Conservation (phyloP, 2,888 invertebrate species). For the Meta bourneti region DNA sequence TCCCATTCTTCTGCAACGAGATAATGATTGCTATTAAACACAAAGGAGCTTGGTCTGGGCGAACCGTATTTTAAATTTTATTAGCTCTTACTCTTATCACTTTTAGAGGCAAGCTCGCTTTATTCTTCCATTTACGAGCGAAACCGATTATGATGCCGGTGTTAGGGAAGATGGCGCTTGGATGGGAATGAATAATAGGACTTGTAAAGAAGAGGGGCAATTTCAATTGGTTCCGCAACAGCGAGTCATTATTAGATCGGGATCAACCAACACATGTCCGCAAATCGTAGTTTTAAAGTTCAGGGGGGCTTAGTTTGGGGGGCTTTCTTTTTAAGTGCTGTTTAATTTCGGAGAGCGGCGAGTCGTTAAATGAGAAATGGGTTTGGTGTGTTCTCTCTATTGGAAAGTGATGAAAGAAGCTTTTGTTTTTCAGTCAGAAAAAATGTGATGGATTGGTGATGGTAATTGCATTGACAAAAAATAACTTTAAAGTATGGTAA, state of each 20-base stretch:
- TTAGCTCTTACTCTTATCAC: slow-evolving; percentile 29
- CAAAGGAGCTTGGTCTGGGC: neutral
- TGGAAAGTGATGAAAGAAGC: neutral
- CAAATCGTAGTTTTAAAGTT: slow-evolving; percentile 20
- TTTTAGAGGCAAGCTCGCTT: slow-evolving; percentile 6
- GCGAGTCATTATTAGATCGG: slow-evolving; percentile 9
- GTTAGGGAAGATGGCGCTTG: neutral
- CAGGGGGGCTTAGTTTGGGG: neutral
- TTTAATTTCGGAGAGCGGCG: slow-evolving; percentile 14
- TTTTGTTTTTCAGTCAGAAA: neutral
- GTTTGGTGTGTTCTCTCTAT: neutral
- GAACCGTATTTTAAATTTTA: slow-evolving; percentile 21
- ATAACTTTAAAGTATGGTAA: neutral
- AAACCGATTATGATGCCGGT: neutral
- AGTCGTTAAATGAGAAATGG: slow-evolving; percentile 10
- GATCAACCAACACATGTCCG: neutral
- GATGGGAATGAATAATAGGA: slow-evolving; percentile 15
- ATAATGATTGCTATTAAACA: slow-evolving; percentile 1
- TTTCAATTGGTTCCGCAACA: neutral
- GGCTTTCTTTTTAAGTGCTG: neutral
- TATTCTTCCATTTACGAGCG: too few relatives aligned
- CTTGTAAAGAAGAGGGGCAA: neutral
- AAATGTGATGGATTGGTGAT: neutral
- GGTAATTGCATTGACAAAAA: neutral
- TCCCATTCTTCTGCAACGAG: neutral